These are phyloP conservation scores for Drosophila kuntzei DNA, from an alignment of 2,888 invertebrate species.

Conservation along the genomic window DNA sequence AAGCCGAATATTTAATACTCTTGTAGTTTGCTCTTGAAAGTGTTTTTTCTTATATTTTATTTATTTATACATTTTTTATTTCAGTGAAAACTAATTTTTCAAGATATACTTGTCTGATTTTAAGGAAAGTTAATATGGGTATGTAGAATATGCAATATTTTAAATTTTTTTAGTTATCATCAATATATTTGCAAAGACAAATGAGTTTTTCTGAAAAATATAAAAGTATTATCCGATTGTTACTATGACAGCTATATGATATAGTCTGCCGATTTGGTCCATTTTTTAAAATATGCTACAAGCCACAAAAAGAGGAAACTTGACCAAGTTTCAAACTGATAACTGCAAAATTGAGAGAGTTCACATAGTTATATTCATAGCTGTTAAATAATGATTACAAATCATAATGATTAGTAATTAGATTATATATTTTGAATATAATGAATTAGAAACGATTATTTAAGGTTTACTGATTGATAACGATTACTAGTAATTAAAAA, in stretches of 20 bases:
- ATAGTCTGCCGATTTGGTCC: too few relatives aligned
- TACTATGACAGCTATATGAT: too few relatives aligned
- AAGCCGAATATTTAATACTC: slow-evolving; percentile 8
- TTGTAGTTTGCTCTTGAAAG: not conserved
- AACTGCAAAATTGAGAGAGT: not conserved
- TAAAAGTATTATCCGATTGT: too few relatives aligned
- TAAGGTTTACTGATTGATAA: too few relatives aligned
- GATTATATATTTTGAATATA: too few relatives aligned
- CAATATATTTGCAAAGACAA: not conserved
- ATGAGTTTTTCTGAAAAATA: too few relatives aligned
- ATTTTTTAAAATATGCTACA: not conserved
- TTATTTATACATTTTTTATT: not conserved
- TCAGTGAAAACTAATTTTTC: not conserved
- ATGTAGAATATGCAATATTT: not conserved
- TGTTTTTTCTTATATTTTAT: not conserved
- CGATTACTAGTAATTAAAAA: too few relatives aligned
- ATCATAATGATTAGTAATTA: too few relatives aligned
- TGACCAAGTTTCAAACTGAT: not conserved
- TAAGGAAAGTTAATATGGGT: not conserved
- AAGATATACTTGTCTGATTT: not conserved
- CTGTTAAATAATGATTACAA: too few relatives aligned
- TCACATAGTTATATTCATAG: not conserved
- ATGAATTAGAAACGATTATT: too few relatives aligned
- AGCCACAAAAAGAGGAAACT: not conserved
- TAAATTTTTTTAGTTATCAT: not conserved